Evolutionary conservation across 2,888 invertebrate species (phyloP), one percentile per base, ranked within the genome.

Genomic region (Melitaea athalia): DNA sequence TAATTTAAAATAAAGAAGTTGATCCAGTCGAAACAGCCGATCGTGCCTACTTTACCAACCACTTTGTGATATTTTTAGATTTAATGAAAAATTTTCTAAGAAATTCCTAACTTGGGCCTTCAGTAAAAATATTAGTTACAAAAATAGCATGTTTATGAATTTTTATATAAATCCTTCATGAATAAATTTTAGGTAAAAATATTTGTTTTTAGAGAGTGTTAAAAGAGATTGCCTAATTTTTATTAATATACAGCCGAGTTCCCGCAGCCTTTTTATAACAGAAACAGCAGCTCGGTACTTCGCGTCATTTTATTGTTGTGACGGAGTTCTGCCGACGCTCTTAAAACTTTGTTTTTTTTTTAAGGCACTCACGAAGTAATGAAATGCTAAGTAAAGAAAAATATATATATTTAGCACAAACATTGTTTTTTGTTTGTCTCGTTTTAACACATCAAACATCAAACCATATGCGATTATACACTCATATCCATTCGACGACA

Each of bases 1-100:
- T 60, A 64, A 64, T 68, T 68, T 38, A n/a, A 55, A 64, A 43
- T 57, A 33, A 55, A 57, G 43, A 50, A 68, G 64, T 64, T 64
- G 60, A 49, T 55, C 43, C 60, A 43, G 8, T 57, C 47, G 49
- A 38, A 62, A 59, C 49, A 61, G 43, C 59, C 53, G 31, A 5
- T 31, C 33, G 59, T 45, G 49, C 42, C 17, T 59, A 38, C 42
- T 47, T 59, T 64, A 42, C 52, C 45, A 57, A 57, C 60, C 47
- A 61, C 53, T 55, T 64, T 57, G 11, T 7, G 17, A 17, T 14
- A 15, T 14, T 57, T 60, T 45, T 14, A n/a, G 33, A 15, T 49
- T 15, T 59, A 63, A 63, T 59, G 31, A 63, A 45, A 57, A 43
- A 60, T 45, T 52, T 55, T 31, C 17, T 42, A 8, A 15, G 14